Conservation (phyloP, 2,113 vertebrate species). For the Nycticebus coucang region DNA sequence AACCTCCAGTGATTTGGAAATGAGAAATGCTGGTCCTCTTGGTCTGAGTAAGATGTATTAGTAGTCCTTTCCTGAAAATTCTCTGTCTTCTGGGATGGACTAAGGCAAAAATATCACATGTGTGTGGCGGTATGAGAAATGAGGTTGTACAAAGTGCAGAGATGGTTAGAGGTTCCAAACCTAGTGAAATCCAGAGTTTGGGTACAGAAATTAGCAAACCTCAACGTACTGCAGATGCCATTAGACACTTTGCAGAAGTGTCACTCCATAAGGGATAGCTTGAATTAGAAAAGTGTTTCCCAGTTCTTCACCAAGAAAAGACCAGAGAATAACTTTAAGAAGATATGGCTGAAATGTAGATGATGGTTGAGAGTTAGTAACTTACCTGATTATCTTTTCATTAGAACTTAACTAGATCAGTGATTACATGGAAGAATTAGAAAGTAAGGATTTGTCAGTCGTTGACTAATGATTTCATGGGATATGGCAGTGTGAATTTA, state of each 20-base stretch:
- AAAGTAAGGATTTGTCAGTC: neutral
- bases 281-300: neutral
- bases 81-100: neutral
- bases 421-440: neutral
- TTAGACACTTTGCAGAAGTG: neutral
- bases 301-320: neutral
- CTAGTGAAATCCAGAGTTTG: neutral
- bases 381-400: neutral
- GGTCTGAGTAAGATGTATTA: neutral
- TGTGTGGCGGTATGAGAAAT: neutral
- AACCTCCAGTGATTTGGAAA: neutral
- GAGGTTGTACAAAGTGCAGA: neutral
- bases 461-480: neutral
- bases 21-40: neutral
- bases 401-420: neutral
- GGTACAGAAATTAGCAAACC: neutral
- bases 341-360: neutral
- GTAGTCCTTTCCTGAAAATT: neutral
- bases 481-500: neutral
- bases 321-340: neutral
- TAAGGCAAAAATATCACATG: neutral
- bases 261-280: neutral
- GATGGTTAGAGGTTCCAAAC: neutral
- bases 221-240: rapidly evolving
- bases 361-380: neutral